Evolutionary conservation across 2,888 invertebrate genomes (phyloP).

Genomic region (Acleris laterana): DNA sequence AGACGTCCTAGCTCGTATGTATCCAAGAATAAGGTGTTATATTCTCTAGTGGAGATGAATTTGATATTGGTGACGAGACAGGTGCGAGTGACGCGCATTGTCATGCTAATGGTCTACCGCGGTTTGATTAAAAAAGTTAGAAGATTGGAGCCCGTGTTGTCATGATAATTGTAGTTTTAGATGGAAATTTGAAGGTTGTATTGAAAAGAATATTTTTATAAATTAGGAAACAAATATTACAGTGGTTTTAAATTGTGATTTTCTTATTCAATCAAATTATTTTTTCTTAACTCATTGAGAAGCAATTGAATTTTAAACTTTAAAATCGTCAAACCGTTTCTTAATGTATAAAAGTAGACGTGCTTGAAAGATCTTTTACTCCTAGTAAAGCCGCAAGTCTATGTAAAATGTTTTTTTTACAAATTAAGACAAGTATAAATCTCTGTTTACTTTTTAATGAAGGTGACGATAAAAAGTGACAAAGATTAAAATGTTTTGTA

Average conservation of each 20-base stretch:
- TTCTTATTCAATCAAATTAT: too few relatives aligned
- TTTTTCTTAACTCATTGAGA: too few relatives aligned
- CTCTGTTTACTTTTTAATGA: too few relatives aligned
- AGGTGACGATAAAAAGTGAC: too few relatives aligned
- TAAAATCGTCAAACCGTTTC: too few relatives aligned
- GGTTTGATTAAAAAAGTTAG: conserved; percentile 39
- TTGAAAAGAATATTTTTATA: neutral
- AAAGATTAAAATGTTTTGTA: too few relatives aligned
- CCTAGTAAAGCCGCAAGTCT: too few relatives aligned
- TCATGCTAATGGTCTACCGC: conserved; percentile 37
- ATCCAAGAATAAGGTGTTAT: conserved; percentile 15
- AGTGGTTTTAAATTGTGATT: neutral
- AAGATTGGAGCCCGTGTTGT: conserved; percentile 33
- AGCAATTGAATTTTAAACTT: too few relatives aligned
- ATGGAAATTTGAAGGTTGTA: conserved; percentile 2
- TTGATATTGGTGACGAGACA: conserved; percentile 19
- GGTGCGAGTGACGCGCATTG: conserved; percentile 37
- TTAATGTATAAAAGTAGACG: too few relatives aligned
- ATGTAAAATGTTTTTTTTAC: too few relatives aligned
- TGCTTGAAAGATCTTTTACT: too few relatives aligned
- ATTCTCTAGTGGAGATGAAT: conserved; percentile 5
- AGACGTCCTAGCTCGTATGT: conserved; percentile 3
- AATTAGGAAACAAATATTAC: neutral
- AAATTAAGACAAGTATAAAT: too few relatives aligned
- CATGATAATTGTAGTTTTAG: conserved; percentile 31